Conservation (phyloP, 2,113 vertebrate genomes). For the Riparia riparia region DNA sequence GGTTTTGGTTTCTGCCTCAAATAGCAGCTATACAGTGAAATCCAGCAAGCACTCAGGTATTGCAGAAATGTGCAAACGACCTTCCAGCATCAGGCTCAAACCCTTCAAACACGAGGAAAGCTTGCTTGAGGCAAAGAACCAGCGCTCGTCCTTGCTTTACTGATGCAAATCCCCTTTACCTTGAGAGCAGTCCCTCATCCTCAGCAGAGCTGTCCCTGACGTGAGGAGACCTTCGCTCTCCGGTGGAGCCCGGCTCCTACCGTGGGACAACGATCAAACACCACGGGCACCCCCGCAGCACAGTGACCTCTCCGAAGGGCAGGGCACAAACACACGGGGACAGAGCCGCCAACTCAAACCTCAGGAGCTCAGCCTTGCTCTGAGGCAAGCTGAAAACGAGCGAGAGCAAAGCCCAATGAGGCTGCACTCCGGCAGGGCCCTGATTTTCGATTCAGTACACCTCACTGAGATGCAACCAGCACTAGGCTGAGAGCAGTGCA, state of each 20-base stretch:
- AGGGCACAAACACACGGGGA: accelerated
- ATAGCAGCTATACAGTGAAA: conserved; percentile 32
- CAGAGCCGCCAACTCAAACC: not conserved
- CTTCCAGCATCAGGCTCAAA: not conserved
- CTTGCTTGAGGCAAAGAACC: conserved; percentile 7
- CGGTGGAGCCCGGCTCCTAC: not conserved
- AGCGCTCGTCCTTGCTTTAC: not conserved
- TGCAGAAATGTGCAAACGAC: conserved; percentile 24
- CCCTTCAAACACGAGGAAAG: not conserved
- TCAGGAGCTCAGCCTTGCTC: not conserved
- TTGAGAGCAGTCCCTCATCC: not conserved
- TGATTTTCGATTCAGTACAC: accelerated
- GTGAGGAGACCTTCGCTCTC: not conserved
- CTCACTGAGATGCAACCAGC: accelerated
- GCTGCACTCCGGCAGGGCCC: not conserved
- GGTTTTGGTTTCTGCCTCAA: conserved; percentile 24
- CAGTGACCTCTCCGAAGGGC: not conserved
- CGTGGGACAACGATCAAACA: not conserved
- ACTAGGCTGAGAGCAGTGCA: not conserved
- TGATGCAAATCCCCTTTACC: conserved; percentile 26
- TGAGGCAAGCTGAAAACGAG: accelerated
- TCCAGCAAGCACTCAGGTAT: conserved; percentile 27
- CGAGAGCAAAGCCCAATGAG: not conserved
- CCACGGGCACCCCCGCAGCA: not conserved
- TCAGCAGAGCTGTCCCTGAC: accelerated